A percentile compares a stretch with the other conserved stretches of the same genome.
Conservation (phyloP, 2,888 invertebrate species). For the Archips crataeganus region DNA sequence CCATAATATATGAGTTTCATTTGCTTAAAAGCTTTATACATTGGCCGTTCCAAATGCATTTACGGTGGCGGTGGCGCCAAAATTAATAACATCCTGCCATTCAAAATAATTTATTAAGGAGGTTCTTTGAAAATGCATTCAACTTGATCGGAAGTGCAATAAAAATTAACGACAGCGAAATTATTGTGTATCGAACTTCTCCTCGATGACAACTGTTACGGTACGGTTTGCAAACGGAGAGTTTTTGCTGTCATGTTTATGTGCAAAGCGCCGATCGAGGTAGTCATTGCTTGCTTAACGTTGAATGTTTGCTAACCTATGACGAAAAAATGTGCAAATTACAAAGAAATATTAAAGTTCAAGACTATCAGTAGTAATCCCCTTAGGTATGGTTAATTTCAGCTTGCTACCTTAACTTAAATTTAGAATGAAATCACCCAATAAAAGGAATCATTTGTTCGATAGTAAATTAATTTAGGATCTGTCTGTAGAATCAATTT, state of each 20-base stretch:
- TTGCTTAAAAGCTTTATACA: conserved; percentile 83
- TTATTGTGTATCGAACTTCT: neutral
- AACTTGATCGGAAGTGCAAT: neutral
- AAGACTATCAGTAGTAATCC: no score
- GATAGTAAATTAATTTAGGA: no score
- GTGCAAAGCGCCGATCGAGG: neutral
- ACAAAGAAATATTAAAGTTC: no score
- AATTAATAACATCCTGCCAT: conserved; percentile 73
- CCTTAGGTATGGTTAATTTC: no score
- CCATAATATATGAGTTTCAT: conserved; percentile 80
- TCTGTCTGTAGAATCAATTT: no score
- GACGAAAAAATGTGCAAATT: no score
- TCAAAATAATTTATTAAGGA: conserved; percentile 64
- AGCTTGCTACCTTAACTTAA: no score
- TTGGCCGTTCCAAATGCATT: conserved; percentile 72
- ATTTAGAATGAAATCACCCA: no score
- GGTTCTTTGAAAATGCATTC: conserved; percentile 57
- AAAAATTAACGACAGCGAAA: conserved; percentile 3
- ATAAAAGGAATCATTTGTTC: no score
- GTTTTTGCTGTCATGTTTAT: neutral
- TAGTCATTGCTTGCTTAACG: no score
- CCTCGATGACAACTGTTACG: neutral
- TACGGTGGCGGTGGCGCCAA: conserved; percentile 66
- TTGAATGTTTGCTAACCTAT: no score
- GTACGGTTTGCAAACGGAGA: neutral